These are phyloP conservation scores for Hiodon tergisus DNA, from an alignment of 2,113 vertebrate species.

Conservation along the genomic window DNA sequence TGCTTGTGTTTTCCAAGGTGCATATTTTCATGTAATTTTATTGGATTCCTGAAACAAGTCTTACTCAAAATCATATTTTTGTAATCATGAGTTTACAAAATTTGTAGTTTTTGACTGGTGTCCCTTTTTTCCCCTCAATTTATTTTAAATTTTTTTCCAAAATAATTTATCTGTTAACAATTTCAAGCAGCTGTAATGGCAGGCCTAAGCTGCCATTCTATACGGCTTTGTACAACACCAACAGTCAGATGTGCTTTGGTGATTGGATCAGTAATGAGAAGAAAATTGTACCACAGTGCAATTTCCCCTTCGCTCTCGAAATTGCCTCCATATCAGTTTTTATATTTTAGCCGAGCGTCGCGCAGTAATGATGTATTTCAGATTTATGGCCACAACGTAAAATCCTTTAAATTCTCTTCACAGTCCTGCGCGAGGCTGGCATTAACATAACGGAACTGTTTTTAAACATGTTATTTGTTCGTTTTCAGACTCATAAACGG, in stretches of 20 bases:
- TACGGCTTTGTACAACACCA: neutral
- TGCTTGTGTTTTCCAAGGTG: no score
- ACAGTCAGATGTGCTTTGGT: neutral
- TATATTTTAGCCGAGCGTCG: neutral
- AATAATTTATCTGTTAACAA: neutral
- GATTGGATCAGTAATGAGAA: conserved; percentile 3
- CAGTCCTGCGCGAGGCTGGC: neutral
- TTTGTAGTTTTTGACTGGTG: no score
- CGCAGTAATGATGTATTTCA: neutral
- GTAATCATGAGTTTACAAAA: no score
- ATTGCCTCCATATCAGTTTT: neutral
- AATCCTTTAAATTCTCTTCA: neutral
- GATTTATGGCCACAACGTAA: neutral
- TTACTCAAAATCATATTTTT: no score
- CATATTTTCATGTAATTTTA: no score
- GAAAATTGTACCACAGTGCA: neutral
- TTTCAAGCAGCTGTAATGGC: conserved; percentile 5
- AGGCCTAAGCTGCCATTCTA: neutral
- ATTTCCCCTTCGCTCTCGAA: neutral
- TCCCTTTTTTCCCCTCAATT: no score
- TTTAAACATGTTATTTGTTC: neutral
- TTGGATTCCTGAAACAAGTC: no score
- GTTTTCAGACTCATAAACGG: neutral
- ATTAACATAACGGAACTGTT: no score
- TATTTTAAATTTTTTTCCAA: no score